Evolutionary conservation across 2,113 vertebrate species (phyloP), one percentile per base, ranked within the genome.

Genomic region (Ochotona curzoniae): DNA sequence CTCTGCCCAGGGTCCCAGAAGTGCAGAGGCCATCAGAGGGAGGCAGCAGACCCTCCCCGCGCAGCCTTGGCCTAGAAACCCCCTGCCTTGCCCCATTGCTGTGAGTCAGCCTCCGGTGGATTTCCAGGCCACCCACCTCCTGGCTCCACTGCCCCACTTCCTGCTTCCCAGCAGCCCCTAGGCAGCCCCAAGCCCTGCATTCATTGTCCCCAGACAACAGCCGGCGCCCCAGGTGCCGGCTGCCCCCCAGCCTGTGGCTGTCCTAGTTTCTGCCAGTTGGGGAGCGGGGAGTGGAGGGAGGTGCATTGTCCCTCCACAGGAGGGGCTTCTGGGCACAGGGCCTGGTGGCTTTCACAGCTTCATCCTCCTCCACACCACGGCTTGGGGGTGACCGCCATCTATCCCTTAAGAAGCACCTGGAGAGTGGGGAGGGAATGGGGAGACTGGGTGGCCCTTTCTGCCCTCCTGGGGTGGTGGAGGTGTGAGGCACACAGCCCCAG

Each of bases 81-180:
- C 38, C 38, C 38, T 44, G 38, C 38, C 38, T 44, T 44, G 38
- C 38, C 38, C 38, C 38, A 44, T 44, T 44, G 47, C 35, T 0
- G 0, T 92, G 94, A 96, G 85, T 96, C 96, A 96, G 73, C 80
- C 74, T 28, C 32, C 90, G 79, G 26, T 23, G 23, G 74, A 87
- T 92, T 87, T 94, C 94, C 90, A 86, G 97, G 97, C 95, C 91
- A 87, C 49, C 85, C 15, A 3, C 87, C 75, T 61, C 51, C 23
- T 15, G 79, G 73, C 83, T 75, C 5, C 1, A 23, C 47, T 20
- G 32, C 73, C 82, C 95, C 5, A 28, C 54, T 94, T 92, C 78
- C 95, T 79, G 69, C 76, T 75, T 95, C 66, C 2, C 51, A 71
- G 66, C 75, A 2, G 81, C 60, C 81, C 76, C 86, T 13, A 25